phyloP scores from a whole-genome alignment of 2,888 invertebrate genomes.

The Seladonia tumulorum region DNA sequence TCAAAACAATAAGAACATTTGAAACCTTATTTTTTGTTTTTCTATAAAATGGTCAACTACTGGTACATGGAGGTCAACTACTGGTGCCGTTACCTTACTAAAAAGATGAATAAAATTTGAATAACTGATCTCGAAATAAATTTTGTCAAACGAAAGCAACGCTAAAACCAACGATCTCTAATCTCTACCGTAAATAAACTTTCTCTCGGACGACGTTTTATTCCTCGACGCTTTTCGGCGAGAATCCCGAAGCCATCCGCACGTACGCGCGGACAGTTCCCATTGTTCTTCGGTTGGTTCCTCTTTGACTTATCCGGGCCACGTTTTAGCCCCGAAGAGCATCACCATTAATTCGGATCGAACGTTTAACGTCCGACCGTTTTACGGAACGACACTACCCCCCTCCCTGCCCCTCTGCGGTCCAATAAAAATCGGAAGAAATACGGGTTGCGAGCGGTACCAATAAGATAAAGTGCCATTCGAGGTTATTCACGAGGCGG shows the following conservation, averaged over 20 bases:
- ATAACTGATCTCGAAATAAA: no score
- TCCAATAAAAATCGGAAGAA: constrained; percentile 18
- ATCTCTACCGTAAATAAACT: background rate
- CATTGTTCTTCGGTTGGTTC: background rate
- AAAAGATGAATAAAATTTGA: no score
- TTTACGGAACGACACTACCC: background rate
- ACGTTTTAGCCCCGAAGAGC: constrained; percentile 14
- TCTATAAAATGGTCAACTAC: no score
- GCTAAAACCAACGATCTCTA: background rate
- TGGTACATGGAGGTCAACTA: no score
- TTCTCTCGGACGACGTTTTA: background rate
- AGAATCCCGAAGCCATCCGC: background rate
- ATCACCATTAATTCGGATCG: constrained; percentile 16
- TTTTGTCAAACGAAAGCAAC: background rate
- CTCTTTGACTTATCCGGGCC: constrained; percentile 8
- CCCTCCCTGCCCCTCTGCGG: background rate
- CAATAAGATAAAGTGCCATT: constrained; percentile 15
- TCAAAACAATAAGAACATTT: no score
- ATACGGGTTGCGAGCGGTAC: constrained; percentile 8
- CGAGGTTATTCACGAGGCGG: constrained; percentile 13
- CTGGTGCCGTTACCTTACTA: no score
- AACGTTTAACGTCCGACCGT: constrained; percentile 9
- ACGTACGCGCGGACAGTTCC: background rate
- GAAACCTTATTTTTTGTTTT: no score
- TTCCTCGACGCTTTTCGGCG: background rate